Evolutionary conservation across 2,888 invertebrate genomes (phyloP), one percentile per base, ranked within the genome.

Genomic region (Sminthurides aquaticus): DNA sequence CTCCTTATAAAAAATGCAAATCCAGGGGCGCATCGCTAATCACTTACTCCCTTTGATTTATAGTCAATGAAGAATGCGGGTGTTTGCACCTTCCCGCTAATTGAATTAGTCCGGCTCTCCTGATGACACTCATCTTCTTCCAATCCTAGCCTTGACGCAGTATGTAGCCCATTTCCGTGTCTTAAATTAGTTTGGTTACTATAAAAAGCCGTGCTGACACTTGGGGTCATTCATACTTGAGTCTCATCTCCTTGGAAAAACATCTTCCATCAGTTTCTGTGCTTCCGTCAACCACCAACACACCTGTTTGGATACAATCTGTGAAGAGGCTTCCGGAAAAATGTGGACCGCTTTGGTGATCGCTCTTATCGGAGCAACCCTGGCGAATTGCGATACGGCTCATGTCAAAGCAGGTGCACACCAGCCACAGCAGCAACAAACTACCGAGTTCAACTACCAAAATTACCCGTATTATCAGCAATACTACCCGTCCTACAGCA

Each of bases 401-500:
- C n/a, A n/a, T n/a, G n/a, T n/a, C n/a, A n/a, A n/a, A n/a, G n/a
- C n/a, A n/a, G n/a, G n/a, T n/a, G n/a, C n/a, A n/a, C n/a, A n/a
- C n/a, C n/a, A n/a, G n/a, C n/a, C n/a, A n/a, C n/a, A n/a, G n/a
- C 52, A 52, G 52, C 52, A 15, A 8, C 15, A 5, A 5, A 20
- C 20, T 15, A 20, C 52, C 15, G 52, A 52, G 5, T 52, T 15
- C 52, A 52, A 52, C 52, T 52, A 52, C 20, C 52, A 52, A 52
- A 52, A 52, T 52, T 52, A 52, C 20, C 52, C 8, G 5, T 20
- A 52, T 22, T 52, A 52, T 20, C 52, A 52, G 22, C 52, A 52
- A 8, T 52, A 52, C 52, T 52, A 52, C 22, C 52, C 52, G 5
- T 20, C 5, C 52, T 18, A 52, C 52, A 34, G 8, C 15, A n/a